A percentile compares a stretch with the other conserved stretches of the same genome.
phyloP scores from a whole-genome alignment of 2,797 vertebrate genomes.

The Ctenopoma multispine region DNA sequence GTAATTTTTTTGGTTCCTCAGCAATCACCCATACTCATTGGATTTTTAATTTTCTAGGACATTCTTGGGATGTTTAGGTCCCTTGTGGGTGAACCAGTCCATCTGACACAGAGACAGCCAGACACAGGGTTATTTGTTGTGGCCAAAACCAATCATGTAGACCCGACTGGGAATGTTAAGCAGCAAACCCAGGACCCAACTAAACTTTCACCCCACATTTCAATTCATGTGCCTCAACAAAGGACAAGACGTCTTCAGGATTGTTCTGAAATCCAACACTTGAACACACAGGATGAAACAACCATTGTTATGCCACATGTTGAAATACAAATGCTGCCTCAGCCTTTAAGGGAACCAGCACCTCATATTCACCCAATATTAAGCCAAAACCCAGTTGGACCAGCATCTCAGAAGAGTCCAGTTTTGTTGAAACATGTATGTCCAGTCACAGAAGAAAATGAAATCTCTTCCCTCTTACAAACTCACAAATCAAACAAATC shows the following conservation, averaged over 20 bases:
- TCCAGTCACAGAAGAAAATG: not conserved
- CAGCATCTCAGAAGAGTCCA: conserved; percentile 15
- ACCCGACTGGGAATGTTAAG: conserved; percentile 32
- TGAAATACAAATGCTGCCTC: conserved; percentile 21
- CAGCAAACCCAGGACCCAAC: conserved; percentile 24
- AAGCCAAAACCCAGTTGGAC: not conserved
- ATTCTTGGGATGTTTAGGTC: conserved; percentile 47
- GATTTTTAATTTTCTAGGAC: conserved; percentile 39
- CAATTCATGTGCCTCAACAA: conserved; percentile 5
- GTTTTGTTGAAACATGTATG: conserved; percentile 6
- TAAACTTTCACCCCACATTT: conserved; percentile 20
- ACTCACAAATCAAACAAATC: not conserved
- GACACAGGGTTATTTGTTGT: conserved; percentile 47
- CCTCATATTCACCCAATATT: not conserved
- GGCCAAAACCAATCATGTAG: conserved; percentile 53
- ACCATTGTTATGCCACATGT: conserved; percentile 5
- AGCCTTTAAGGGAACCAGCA: conserved; percentile 1
- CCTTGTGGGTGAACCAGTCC: conserved; percentile 16
- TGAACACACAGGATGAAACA: conserved; percentile 16
- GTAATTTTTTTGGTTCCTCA: not conserved
- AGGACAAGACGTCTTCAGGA: not conserved
- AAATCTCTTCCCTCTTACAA: not conserved
- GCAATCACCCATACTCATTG: not conserved
- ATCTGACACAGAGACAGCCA: conserved; percentile 27
- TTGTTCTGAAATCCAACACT: not conserved